Base-by-base conservation (phyloP, 2,797 vertebrate species). In the Helostoma temminkii region DNA sequence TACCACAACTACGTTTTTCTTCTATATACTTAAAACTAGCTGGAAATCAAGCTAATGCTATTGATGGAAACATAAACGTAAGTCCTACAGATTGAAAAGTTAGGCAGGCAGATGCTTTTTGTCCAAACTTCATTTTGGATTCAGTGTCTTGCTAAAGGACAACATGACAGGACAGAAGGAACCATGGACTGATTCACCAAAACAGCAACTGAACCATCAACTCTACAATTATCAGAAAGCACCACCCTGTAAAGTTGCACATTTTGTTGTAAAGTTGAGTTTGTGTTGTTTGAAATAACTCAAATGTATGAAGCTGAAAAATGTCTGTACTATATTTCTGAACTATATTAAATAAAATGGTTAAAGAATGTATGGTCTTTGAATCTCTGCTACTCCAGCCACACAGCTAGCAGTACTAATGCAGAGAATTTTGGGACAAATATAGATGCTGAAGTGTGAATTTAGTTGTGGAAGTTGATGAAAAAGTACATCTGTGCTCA, bases 391-490 rank as follows among this genome's bases (percentile, higher is more conserved):
- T 2, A 5, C 6, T 60, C 1, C 22, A 41, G 24, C 36, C 32
- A 28, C 18, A 41, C 41, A 68, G 55, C 21, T 42, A 8, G 53
- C 4, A 1, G 56, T 21, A 14, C 34, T 18, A 32, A 43, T 15
- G 32, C 24, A 66, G 24, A 30, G 24, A 30, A 47, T 46, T 32
- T 39, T 48, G 10, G 18, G 16, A 43, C 14, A 21, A 5, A 19
- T 19, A 41, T 37, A 45, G 36, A 57, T 2, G 2, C 24, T 55
- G 41, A 50, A 9, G 28, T 11, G 3, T 71, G 54, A 60, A 52
- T 26, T 78, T 80, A 71, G 61, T 56, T 49, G 30, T 28, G 47
- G 37, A 71, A 30, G 14, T 34, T 71, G 32, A 63, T 49, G 22
- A 49, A 76, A 69, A 79, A 30, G 5, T 37, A n/a, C 26, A 46